Conservation (phyloP, 2,797 vertebrate genomes). For the Heteromormyrus szaboi region DNA sequence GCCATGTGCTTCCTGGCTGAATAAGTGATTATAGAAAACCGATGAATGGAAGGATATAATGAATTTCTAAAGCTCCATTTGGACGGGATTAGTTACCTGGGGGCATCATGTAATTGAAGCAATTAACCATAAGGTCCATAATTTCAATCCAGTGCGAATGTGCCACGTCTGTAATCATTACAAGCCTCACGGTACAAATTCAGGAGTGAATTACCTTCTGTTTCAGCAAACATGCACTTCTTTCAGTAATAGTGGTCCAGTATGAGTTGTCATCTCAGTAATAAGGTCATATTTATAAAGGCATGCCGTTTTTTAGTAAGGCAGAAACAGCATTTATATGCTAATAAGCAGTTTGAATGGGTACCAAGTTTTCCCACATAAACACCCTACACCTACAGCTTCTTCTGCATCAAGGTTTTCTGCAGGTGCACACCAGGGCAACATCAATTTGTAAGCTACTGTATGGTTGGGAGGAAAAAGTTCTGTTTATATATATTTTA, state of each 20-base stretch:
- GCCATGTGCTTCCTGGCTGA: background rate
- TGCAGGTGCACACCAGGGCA: background rate
- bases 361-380: background rate
- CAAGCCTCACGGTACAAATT: background rate
- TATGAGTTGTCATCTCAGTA: background rate
- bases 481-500: background rate
- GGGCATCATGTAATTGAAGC: background rate
- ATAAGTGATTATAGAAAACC: background rate
- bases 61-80: background rate
- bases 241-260: background rate
- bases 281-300: background rate
- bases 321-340: background rate
- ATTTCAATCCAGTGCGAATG: background rate
- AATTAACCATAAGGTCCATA: background rate
- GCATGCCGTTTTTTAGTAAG: background rate
- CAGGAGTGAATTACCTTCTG: background rate
- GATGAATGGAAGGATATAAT: background rate
- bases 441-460: background rate
- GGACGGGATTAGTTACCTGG: background rate
- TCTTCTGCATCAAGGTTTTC: background rate
- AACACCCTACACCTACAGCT: background rate
- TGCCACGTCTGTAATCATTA: background rate
- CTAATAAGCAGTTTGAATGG: background rate
- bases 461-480: background rate
- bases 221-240: background rate